These are phyloP conservation scores for Phylloscopus trochiloides DNA, from an alignment of 2,113 vertebrate genomes.

Conservation along the genomic window DNA sequence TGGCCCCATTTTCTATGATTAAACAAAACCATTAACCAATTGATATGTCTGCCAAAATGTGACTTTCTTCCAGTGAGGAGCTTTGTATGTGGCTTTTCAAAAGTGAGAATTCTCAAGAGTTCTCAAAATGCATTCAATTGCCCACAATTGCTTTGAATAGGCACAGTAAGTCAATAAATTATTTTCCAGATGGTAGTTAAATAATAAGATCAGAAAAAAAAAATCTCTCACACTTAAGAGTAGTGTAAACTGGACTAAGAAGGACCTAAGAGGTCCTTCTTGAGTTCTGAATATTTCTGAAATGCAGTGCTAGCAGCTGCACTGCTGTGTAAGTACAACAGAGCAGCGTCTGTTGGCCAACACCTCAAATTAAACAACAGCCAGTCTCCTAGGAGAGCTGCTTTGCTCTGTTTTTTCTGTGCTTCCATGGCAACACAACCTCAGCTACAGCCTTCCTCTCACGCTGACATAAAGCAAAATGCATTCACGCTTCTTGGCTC, in stretches of 20 bases:
- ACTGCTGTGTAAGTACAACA: neutral
- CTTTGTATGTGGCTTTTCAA: neutral
- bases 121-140: neutral
- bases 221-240: neutral
- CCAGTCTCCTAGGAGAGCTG: neutral
- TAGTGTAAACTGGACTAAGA: neutral
- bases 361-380: neutral
- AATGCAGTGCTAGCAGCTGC: neutral
- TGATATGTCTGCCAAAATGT: neutral
- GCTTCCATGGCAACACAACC: neutral
- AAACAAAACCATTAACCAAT: neutral
- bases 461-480: neutral
- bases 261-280: neutral
- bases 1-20: neutral
- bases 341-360: neutral
- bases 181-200: neutral
- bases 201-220: neutral
- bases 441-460: neutral
- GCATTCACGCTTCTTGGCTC: neutral
- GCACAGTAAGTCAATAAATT: neutral
- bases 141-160: neutral
- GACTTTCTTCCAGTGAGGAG: neutral
- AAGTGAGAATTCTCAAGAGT: neutral
- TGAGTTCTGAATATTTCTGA: neutral
- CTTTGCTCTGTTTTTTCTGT: neutral